A percentile compares a stretch with the other conserved stretches of the same genome.
These are phyloP conservation scores for Ctenochaetus hawaiiensis DNA, from an alignment of 2,797 vertebrate species.

Conservation along the genomic window DNA sequence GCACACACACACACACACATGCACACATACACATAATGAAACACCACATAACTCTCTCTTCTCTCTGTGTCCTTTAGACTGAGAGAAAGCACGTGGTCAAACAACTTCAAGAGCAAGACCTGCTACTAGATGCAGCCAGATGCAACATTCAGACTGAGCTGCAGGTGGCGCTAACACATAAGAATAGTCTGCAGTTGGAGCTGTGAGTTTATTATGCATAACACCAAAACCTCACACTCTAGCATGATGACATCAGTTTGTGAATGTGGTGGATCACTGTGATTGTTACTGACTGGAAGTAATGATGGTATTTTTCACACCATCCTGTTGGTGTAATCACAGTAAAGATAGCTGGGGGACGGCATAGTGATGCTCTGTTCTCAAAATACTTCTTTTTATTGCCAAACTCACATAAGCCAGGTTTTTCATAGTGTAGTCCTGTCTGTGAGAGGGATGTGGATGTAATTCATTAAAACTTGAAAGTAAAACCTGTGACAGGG, in stretches of 20 bases:
- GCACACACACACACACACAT: not conserved
- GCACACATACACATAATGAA: not conserved
- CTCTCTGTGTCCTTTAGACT: not conserved
- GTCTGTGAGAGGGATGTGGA: not conserved
- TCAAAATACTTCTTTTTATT: not conserved
- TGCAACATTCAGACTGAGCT: not conserved
- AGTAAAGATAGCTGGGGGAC: not conserved
- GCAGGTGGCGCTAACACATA: slow-evolving; percentile 28
- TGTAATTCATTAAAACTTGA: not conserved
- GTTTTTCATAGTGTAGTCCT: not conserved
- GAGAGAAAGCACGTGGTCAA: not conserved
- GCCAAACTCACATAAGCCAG: not conserved
- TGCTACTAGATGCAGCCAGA: not conserved
- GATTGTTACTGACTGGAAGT: not conserved
- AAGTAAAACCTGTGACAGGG: too few relatives aligned
- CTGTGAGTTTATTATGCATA: slow-evolving; percentile 11
- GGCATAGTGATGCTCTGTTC: not conserved
- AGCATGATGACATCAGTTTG: not conserved
- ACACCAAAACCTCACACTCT: not conserved
- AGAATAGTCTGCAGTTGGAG: slow-evolving; percentile 12
- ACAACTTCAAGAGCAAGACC: not conserved
- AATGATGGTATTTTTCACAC: not conserved
- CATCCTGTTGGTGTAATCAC: not conserved
- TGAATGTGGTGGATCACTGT: not conserved
- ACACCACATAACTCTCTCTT: not conserved